These are phyloP conservation scores for Coptodon rendalli DNA, from an alignment of 2,113 vertebrate genomes.

Conservation along the genomic window DNA sequence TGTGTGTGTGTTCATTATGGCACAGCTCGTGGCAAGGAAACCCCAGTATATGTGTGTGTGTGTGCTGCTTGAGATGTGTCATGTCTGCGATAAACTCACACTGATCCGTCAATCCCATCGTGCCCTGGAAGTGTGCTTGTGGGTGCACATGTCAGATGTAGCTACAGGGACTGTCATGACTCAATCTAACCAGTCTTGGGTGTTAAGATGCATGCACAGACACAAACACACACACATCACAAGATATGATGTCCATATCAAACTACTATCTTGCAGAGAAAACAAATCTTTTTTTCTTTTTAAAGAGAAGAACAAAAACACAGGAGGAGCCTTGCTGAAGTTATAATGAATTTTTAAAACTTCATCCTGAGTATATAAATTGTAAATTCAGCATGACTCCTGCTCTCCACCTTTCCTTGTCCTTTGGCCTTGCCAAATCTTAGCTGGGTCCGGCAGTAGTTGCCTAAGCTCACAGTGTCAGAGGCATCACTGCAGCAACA, in stretches of 20 bases:
- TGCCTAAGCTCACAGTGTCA: background rate
- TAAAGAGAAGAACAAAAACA: background rate
- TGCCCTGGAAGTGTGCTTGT: conserved; percentile 43
- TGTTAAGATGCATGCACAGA: background rate
- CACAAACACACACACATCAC: background rate
- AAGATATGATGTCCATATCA: background rate
- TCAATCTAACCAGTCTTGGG: conserved; percentile 33
- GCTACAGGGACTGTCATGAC: conserved; percentile 50
- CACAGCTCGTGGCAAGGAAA: conserved; percentile 4
- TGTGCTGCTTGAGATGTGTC: conserved; percentile 44
- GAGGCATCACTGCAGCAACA: conserved; percentile 23
- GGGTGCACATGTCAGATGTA: conserved; percentile 46
- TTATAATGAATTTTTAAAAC: background rate
- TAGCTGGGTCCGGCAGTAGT: background rate
- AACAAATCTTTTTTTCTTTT: background rate
- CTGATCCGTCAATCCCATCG: conserved; percentile 52
- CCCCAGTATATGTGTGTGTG: background rate
- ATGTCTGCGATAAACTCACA: conserved; percentile 51
- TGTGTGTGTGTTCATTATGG: background rate
- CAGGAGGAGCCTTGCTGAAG: background rate
- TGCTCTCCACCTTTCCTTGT: background rate
- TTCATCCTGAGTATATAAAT: background rate
- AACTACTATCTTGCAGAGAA: background rate
- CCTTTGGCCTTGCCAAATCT: background rate
- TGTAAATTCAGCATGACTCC: background rate